Conservation (phyloP, 2,888 invertebrate genomes). For the Drosophila kuntzei region DNA sequence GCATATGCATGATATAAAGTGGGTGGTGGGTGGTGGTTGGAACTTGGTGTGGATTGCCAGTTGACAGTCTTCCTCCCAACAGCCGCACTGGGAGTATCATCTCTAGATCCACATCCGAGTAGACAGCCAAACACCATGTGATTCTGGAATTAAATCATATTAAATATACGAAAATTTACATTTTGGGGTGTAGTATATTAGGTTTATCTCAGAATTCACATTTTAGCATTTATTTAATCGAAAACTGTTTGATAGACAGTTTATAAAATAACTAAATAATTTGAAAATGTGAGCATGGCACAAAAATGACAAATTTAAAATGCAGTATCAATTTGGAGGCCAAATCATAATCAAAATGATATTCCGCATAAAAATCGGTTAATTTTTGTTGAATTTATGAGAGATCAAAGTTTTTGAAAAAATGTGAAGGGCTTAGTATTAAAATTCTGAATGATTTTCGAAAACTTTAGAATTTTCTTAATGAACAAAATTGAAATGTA, state of each 20-base stretch:
- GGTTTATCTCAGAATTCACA: neutral
- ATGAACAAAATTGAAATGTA: too few relatives aligned
- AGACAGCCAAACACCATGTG: neutral
- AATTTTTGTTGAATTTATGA: too few relatives aligned
- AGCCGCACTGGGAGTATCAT: neutral
- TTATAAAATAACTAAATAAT: neutral
- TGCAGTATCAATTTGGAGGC: too few relatives aligned
- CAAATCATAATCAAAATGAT: too few relatives aligned
- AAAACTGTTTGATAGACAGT: neutral
- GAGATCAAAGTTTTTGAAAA: too few relatives aligned
- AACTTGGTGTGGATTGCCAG: neutral
- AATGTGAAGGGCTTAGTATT: too few relatives aligned
- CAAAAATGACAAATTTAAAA: too few relatives aligned
- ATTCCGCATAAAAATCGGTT: too few relatives aligned
- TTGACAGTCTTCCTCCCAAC: neutral
- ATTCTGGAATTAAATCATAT: slow-evolving; percentile 3
- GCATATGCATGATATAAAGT: slow-evolving; percentile 3
- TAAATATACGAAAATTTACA: neutral
- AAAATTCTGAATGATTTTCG: too few relatives aligned
- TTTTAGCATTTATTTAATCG: neutral
- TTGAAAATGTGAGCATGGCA: neutral
- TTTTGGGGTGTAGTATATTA: neutral
- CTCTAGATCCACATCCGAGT: neutral
- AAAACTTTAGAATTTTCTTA: too few relatives aligned
- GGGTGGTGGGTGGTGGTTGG: neutral